Evolutionary conservation across 2,888 invertebrate species (phyloP), one percentile per base, ranked within the genome.

Genomic region (Drosophila limbata): DNA sequence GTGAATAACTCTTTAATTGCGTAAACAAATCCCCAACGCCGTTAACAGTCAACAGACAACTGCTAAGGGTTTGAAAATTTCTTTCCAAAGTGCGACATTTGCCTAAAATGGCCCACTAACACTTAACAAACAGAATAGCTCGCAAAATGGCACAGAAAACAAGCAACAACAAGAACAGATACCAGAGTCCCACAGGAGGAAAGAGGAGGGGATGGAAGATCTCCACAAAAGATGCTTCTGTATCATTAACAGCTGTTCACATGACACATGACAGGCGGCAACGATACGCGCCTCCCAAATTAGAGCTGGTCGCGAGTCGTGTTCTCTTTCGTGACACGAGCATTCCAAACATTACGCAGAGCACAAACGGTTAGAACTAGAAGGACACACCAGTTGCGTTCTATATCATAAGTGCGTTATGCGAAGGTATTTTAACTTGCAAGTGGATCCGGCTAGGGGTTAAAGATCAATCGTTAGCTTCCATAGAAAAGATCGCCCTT

Each of bases 161-260:
- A 57, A 77, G 48, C 42, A 47, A 53, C 28, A 47, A 60, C 50
- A 37, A 31, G 11, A 17, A 48, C 44, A 39, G 21, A 55, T 17
- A 21, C 44, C 28, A 17, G n/a, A 13, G 13, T 17, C 17, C 47
- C 47, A 6, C 13, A 47, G 39, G 15, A 33, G 31, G 17, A 42
- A 47, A 75, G 28, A 33, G 60, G 76, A 5, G 25, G 25, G 0
- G 6, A 5, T 56, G 55, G 50, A 69, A 69, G 35, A 57, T 65
- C 60, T 65, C 64, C 51, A 64, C 64, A 70, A 69, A 73, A 64
- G 73, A 69, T 55, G 79, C 69, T 64, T 64, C 72, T 79, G 74
- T 77, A 84, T 81, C 79, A 88, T 88, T 88, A 88, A 75, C 89
- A 84, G 89, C 87, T 88, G 82, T 81, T 79, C 87, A 66, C 71